These are phyloP conservation scores for Hippolais icterina DNA, from an alignment of 2,113 vertebrate species.

Conservation along the genomic window DNA sequence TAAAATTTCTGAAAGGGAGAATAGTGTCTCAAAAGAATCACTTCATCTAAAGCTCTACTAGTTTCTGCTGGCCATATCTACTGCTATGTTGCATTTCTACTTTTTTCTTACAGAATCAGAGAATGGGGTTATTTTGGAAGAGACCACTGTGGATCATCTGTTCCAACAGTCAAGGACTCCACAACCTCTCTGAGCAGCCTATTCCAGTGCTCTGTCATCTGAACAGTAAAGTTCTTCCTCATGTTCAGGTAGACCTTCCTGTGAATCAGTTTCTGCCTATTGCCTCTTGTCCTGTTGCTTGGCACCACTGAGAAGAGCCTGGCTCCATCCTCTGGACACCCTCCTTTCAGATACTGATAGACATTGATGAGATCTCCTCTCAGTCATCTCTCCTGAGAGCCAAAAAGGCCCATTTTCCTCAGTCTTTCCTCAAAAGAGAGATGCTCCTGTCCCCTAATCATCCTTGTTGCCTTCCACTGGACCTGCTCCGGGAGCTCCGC, in stretches of 20 bases:
- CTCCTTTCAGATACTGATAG: neutral
- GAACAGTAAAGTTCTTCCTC: neutral
- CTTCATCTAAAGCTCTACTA: neutral
- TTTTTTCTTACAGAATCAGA: neutral
- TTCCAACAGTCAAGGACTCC: neutral
- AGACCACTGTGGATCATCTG: neutral
- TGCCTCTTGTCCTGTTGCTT: neutral
- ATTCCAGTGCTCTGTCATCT: neutral
- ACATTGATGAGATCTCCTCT: neutral
- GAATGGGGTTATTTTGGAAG: neutral
- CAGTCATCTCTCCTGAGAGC: neutral
- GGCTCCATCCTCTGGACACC: neutral
- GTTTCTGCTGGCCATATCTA: neutral
- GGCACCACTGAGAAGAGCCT: neutral
- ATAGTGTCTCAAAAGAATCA: neutral
- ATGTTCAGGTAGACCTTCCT: neutral
- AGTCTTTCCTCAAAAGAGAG: neutral
- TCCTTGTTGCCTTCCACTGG: neutral
- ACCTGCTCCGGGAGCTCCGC: neutral
- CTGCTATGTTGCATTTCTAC: neutral
- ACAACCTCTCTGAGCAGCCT: too few relatives aligned
- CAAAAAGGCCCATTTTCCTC: neutral
- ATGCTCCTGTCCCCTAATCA: neutral
- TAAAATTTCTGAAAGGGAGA: neutral
- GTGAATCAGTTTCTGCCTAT: neutral